Conservation (phyloP, 92 coral and sea anemone genomes). For the Porites divaricata region DNA sequence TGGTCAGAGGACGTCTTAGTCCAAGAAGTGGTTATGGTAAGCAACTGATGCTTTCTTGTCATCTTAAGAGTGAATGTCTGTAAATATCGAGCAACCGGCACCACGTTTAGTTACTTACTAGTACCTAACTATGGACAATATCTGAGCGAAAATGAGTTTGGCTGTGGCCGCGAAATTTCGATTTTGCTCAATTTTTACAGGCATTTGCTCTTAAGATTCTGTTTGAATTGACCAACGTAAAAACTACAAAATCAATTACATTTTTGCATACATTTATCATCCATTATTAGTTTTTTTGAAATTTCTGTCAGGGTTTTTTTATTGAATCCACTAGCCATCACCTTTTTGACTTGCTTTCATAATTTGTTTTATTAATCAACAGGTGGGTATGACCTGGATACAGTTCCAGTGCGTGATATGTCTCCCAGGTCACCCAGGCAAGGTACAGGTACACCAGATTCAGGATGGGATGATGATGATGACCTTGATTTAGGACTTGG, state of each 20-base stretch:
- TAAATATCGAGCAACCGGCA: too few relatives aligned
- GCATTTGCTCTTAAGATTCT: too few relatives aligned
- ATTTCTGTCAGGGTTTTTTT: background rate
- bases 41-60: background rate
- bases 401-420: slow-evolving; percentile 80
- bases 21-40: slow-evolving; percentile 38
- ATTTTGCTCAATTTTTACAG: too few relatives aligned
- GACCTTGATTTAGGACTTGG: slow-evolving; percentile 88
- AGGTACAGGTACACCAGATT: slow-evolving; percentile 52
- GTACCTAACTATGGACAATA: too few relatives aligned
- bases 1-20: slow-evolving; percentile 43
- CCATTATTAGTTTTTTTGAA: background rate
- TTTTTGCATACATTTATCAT: background rate
- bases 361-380: background rate
- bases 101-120: too few relatives aligned
- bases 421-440: slow-evolving; percentile 59
- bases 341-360: background rate
- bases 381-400: slow-evolving; percentile 74
- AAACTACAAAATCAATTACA: too few relatives aligned
- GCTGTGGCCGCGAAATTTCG: too few relatives aligned
- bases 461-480: slow-evolving; percentile 64
- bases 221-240: too few relatives aligned
- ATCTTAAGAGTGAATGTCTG: background rate
- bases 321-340: too few relatives aligned
- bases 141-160: too few relatives aligned